Evolutionary conservation across 2,888 invertebrate species (phyloP).

Genomic region (Drosophila anceps): DNA sequence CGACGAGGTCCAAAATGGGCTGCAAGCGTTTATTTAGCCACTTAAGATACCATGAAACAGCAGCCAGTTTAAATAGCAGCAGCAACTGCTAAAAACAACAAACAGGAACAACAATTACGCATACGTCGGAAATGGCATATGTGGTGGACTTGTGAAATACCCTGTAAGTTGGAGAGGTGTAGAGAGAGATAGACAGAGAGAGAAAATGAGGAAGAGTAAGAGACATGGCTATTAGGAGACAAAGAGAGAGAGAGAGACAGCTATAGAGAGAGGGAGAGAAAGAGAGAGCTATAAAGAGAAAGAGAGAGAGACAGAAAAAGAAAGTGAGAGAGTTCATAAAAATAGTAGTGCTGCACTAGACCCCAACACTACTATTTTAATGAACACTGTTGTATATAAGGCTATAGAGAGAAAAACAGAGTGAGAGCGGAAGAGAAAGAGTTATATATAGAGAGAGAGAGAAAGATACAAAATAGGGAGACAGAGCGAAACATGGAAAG

Average conservation of each 20-base stretch:
- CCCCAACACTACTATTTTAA: too few species aligned
- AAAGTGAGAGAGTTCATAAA: background rate
- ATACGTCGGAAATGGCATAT: background rate
- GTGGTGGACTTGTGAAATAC: background rate
- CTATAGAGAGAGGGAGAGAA: background rate
- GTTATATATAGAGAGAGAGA: background rate
- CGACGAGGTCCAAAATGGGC: constrained; percentile 62
- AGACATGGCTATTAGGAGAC: too few species aligned
- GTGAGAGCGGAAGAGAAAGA: background rate
- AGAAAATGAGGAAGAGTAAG: background rate
- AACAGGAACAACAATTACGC: constrained; percentile 20
- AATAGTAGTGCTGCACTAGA: too few species aligned
- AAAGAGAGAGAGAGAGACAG: background rate
- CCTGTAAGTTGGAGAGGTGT: constrained; percentile 2
- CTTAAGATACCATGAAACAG: constrained; percentile 59
- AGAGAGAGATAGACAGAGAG: background rate
- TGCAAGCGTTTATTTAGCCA: constrained; percentile 66
- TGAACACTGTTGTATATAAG: too few species aligned
- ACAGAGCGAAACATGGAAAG: background rate
- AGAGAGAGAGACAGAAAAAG: background rate
- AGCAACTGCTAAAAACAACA: constrained; percentile 10
- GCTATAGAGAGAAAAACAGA: background rate
- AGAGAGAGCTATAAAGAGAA: background rate
- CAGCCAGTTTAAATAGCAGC: constrained; percentile 19
- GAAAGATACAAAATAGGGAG: background rate